Conservation (phyloP, 2,888 invertebrate species). For the Papilio gigon region DNA sequence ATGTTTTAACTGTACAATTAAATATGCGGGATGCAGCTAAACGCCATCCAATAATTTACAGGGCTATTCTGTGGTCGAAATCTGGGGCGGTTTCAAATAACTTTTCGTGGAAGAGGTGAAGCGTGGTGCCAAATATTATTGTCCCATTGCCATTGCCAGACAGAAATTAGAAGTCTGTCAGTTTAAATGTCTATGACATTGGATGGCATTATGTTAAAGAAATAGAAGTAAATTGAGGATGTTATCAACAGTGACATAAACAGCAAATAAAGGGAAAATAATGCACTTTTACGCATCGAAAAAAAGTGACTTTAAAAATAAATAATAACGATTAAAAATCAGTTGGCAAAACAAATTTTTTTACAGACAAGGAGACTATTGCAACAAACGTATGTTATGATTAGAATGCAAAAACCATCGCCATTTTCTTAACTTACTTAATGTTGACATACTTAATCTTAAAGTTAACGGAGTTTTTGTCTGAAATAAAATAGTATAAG, state of each 20-base stretch:
- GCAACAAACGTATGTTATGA: no score
- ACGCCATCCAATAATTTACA: slow-evolving; percentile 52
- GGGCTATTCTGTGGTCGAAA: slow-evolving; percentile 65
- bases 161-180: slow-evolving; percentile 61
- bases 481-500: neutral
- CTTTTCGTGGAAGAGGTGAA: slow-evolving; percentile 71
- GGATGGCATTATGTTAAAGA: slow-evolving; percentile 9
- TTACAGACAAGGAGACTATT: no score
- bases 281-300: neutral
- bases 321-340: no score
- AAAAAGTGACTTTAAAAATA: no score
- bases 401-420: neutral
- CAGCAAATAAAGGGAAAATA: neutral
- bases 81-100: slow-evolving; percentile 79
- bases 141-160: slow-evolving; percentile 77
- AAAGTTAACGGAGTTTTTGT: neutral
- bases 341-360: neutral
- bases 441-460: neutral
- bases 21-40: slow-evolving; percentile 37
- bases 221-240: neutral
- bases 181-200: slow-evolving; percentile 53
- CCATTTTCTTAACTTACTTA: neutral
- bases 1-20: slow-evolving; percentile 41
- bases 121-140: slow-evolving; percentile 68
- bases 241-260: neutral